These are phyloP conservation scores for Eriocheir sinensis DNA, from an alignment of 1,140 invertebrate species.

Conservation along the genomic window DNA sequence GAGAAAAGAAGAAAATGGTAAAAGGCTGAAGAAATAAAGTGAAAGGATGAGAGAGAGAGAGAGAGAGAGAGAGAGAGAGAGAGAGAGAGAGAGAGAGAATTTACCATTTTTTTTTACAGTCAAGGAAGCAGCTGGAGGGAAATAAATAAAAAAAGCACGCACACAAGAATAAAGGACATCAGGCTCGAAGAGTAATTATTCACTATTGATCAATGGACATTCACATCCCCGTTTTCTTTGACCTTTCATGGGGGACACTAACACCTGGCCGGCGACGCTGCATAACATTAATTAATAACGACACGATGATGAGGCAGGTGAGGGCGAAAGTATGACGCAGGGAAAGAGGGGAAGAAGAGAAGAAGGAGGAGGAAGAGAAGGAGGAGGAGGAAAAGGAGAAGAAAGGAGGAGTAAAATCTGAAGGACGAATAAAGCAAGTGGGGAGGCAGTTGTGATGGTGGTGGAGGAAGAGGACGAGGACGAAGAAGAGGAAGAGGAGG, in stretches of 20 bases:
- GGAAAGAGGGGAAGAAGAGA: neutral
- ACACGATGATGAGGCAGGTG: too few species aligned
- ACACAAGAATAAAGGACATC: too few species aligned
- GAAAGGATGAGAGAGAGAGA: too few species aligned
- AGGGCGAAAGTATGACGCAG: neutral
- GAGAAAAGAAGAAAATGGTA: neutral
- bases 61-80: too few species aligned
- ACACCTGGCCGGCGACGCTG: too few species aligned
- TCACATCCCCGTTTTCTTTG: too few species aligned
- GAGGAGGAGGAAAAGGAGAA: neutral
- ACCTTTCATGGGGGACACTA: too few species aligned
- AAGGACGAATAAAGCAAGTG: neutral
- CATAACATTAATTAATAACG: too few species aligned
- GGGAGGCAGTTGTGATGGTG: neutral
- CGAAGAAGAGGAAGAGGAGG: neutral
- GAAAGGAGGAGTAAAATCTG: neutral
- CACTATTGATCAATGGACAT: too few species aligned
- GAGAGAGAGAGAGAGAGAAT: neutral
- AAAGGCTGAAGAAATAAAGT: neutral
- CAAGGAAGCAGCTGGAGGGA: neutral
- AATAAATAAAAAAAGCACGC: neutral
- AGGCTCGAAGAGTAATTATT: too few species aligned
- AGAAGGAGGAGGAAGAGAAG: too few species aligned
- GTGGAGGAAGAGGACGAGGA: neutral
- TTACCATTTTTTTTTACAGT: neutral